A percentile compares a stretch with the other conserved stretches of the same genome.
Evolutionary conservation across 37 sponge, comb jelly and placozoan genomes (phyloP).

Genomic region (Cladorhizidae sp.): DNA sequence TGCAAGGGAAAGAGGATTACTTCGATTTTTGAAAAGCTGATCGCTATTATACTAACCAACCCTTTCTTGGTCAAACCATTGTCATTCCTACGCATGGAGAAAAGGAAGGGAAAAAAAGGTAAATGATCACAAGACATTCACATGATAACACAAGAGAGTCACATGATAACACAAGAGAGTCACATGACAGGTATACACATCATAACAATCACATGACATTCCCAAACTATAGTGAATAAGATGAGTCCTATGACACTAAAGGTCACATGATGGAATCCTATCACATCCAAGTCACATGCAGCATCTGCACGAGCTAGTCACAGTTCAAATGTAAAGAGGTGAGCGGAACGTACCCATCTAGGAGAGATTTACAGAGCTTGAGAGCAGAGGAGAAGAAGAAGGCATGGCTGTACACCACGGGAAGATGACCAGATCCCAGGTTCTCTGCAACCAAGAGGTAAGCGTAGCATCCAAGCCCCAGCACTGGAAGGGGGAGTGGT

Average conservation of each 20-base stretch:
- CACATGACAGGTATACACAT: too few relatives aligned
- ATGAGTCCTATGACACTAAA: too few relatives aligned
- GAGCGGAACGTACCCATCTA: constrained; percentile 18
- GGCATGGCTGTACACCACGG: constrained; percentile 5
- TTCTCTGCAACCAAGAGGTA: constrained; percentile 39
- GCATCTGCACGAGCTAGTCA: too few relatives aligned
- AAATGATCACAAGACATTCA: not conserved
- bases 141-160: not conserved
- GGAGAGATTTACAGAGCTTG: constrained; percentile 14
- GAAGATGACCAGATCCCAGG: constrained; percentile 26
- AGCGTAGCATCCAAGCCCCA: constrained; percentile 39
- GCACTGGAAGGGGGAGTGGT: constrained; percentile 8
- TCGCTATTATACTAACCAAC: constrained; percentile 9
- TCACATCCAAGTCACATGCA: too few relatives aligned
- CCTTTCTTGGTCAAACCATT: constrained; percentile 21
- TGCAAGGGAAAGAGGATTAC: not conserved
- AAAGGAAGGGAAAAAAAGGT: not conserved
- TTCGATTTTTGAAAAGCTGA: not conserved
- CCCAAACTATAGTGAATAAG: too few relatives aligned
- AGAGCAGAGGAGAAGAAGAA: constrained; percentile 15
- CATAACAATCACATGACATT: too few relatives aligned
- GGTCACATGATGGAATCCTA: too few relatives aligned
- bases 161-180: too few relatives aligned
- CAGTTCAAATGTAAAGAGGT: too few relatives aligned
- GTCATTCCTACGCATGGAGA: not conserved